Conservation (phyloP, 30 jellyfish, hydroid and myxozoan genomes). For the Morbakka virulenta region DNA sequence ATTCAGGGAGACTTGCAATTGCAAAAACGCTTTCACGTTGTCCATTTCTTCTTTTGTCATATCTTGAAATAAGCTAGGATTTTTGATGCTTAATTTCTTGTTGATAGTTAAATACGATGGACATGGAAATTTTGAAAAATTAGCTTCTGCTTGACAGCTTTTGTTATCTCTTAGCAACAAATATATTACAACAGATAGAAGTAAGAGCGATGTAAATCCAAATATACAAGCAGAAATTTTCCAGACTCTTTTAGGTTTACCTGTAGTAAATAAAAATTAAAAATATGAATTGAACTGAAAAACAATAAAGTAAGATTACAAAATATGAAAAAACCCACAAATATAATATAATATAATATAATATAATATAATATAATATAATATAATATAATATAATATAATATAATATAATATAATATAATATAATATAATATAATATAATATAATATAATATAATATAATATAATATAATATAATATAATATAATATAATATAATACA, state of each 20-base stretch:
- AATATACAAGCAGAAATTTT: not conserved
- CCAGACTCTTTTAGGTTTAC: not conserved
- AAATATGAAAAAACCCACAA: too few species aligned
- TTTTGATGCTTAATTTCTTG: too few species aligned
- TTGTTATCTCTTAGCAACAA: not conserved
- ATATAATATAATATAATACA: too few species aligned
- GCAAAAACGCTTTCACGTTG: constrained; percentile 2
- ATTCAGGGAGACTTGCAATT: constrained; percentile 13
- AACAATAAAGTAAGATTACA: too few species aligned
- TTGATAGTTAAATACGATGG: not conserved
- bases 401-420: too few species aligned
- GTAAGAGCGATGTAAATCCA: not conserved
- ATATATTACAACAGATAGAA: not conserved
- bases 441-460: too few species aligned
- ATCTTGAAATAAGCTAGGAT: constrained; percentile 47
- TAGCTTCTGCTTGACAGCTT: not conserved
- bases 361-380: too few species aligned
- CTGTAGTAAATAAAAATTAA: not conserved
- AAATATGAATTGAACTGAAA: too few species aligned
- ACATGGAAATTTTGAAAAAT: not conserved
- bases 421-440: too few species aligned
- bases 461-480: too few species aligned
- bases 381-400: too few species aligned
- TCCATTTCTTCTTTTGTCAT: constrained; percentile 23
- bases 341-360: too few species aligned